Evolutionary conservation across 2,888 invertebrate genomes (phyloP).

Genomic region (Napeogenes sylphis): DNA sequence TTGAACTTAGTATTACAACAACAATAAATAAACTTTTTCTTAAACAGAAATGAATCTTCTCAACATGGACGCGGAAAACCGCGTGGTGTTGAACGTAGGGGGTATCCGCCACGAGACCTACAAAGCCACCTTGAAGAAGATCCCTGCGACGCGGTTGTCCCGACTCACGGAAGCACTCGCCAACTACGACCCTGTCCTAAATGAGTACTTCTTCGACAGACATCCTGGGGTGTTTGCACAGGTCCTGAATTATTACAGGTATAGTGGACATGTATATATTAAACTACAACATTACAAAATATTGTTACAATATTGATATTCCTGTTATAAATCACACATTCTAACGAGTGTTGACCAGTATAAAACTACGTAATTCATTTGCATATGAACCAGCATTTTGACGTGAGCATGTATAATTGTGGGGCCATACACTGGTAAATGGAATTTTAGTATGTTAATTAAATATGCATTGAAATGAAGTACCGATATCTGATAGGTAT

Average conservation of each 20-base stretch:
- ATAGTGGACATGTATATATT: too few species aligned
- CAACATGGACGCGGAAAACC: constrained; percentile 98
- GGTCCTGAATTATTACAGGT: constrained; percentile 97
- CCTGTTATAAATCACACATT: too few species aligned
- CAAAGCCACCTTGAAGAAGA: constrained; percentile 97
- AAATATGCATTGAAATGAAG: too few species aligned
- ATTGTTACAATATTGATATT: too few species aligned
- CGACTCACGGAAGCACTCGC: constrained; percentile 97
- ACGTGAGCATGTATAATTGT: too few species aligned
- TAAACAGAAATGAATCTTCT: constrained; percentile 87
- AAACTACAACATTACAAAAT: not conserved
- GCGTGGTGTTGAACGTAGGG: constrained; percentile 98
- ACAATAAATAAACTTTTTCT: not conserved
- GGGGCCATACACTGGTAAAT: too few species aligned
- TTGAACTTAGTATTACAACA: too few species aligned
- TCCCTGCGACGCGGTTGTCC: constrained; percentile 96
- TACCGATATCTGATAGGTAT: too few species aligned
- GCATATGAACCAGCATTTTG: too few species aligned
- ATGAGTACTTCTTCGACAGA: constrained; percentile 99
- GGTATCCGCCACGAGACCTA: constrained; percentile 98
- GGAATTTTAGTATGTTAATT: too few species aligned
- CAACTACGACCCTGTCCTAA: constrained; percentile 99
- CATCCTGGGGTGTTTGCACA: constrained; percentile 98
- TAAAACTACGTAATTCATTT: too few species aligned
- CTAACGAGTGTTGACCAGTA: too few species aligned